A percentile compares a stretch with the other conserved stretches of the same genome.
These are phyloP conservation scores for Lepisosteus oculatus DNA, from an alignment of 2,113 vertebrate genomes.

Conservation along the genomic window DNA sequence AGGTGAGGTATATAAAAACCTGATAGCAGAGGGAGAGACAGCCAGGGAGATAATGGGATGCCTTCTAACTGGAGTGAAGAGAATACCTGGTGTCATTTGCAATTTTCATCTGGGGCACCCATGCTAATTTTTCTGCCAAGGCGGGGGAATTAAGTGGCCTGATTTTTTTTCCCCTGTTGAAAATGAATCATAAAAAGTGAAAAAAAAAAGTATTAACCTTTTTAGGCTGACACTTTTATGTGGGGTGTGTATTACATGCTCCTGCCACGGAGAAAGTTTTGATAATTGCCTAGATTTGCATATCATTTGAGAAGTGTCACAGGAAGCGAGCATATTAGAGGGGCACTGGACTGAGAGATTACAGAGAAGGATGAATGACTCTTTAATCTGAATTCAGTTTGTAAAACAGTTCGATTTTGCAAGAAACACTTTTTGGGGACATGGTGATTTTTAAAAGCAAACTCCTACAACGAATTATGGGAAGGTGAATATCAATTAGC, in stretches of 20 bases:
- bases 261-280: slow-evolving; percentile 23
- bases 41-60: slow-evolving; percentile 6
- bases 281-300: slow-evolving; percentile 35
- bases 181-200: slow-evolving; percentile 9
- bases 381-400: too few relatives aligned
- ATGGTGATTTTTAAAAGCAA: too few relatives aligned
- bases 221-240: slow-evolving; percentile 20
- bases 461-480: too few relatives aligned
- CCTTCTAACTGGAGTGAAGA: not conserved
- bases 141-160: slow-evolving; percentile 12
- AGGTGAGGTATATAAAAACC: not conserved
- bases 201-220: slow-evolving; percentile 22
- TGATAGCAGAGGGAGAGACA: not conserved
- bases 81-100: slow-evolving; percentile 11
- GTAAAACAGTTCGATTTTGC: too few relatives aligned
- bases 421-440: too few relatives aligned
- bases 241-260: slow-evolving; percentile 24
- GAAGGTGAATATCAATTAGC: too few relatives aligned
- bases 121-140: slow-evolving; percentile 11
- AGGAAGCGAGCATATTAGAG: too few relatives aligned
- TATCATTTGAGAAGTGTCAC: slow-evolving; percentile 27
- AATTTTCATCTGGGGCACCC: slow-evolving; percentile 17
- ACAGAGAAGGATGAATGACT: too few relatives aligned
- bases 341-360: too few relatives aligned
- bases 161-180: not conserved